Base-by-base conservation (phyloP, 2,888 invertebrate species). In the Trachelus tabidus region DNA sequence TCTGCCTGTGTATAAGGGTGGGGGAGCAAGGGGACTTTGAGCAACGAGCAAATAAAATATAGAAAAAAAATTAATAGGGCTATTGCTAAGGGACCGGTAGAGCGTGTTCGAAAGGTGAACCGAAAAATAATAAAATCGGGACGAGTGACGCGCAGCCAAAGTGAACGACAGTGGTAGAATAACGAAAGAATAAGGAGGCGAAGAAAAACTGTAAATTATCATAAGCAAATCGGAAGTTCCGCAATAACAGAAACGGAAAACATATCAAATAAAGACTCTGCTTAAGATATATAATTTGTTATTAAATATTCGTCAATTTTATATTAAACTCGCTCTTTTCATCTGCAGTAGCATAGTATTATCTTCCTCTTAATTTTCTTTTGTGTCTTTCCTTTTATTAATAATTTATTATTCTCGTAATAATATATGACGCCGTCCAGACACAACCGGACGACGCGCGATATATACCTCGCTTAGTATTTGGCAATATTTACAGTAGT, bases 401-500 rank as follows among this genome's bases (percentile, higher is more conserved):
- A 91, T 91, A 91, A 91, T 91, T 91, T 91, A 91, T 91, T 91
- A 91, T 89, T 91, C 85, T 90, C 90, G 88, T 90, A 89, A 89
- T 90, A 91, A 89, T 90, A 91, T 90, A 90, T 80, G 85, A 85
- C 89, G 87, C 86, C 89, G 85, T 83, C 87, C 88, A 23, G 15
- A 9, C 40, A 85, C 86, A 85, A 83, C 82, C 85, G 85, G 71
- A 85, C 83, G 83, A 81, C 87, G 85, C 83, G 84, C 83, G 78
- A 84, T 83, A 84, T 85, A 87, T 83, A 79, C 86, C 79, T 86
- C 87, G 88, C 88, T 84, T 82, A 82, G 88, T 91, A 90, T 91
- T 91, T 91, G 91, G 91, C 91, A 90, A 90, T 90, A 90, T 88
- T 90, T 90, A 91, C 90, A 91, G 88, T 91, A 91, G 90, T 91